These are phyloP conservation scores for Portevinia maculata DNA, from an alignment of 2,888 invertebrate species.

Conservation along the genomic window DNA sequence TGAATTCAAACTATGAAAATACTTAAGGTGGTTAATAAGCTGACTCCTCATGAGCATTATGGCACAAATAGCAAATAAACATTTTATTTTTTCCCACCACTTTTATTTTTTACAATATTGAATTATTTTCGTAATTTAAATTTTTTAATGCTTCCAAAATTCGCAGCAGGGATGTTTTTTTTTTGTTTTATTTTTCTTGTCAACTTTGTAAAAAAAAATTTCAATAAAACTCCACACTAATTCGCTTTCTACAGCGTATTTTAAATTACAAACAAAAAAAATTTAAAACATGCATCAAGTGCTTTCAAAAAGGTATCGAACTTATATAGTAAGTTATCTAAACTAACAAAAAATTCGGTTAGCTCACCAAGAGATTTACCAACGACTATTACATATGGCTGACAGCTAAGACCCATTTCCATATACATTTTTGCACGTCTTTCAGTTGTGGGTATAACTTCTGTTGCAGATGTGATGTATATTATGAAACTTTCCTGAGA, in stretches of 20 bases:
- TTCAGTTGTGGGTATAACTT: neutral
- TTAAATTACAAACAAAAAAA: neutral
- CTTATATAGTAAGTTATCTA: neutral
- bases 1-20: neutral
- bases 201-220: neutral
- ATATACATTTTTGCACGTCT: too few species aligned
- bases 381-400: neutral
- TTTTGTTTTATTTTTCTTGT: neutral
- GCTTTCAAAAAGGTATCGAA: neutral
- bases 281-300: conserved; percentile 4
- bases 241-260: conserved; percentile 10
- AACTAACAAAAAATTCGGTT: neutral
- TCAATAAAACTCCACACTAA: neutral
- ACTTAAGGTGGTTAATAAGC: neutral
- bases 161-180: neutral
- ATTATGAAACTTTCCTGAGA: neutral
- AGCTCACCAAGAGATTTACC: neutral
- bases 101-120: too few species aligned
- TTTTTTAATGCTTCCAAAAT: neutral
- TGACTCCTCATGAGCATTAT: neutral
- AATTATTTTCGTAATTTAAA: neutral
- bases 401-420: neutral
- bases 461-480: neutral
- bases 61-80: neutral
- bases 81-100: neutral